Conservation (phyloP, 2,888 invertebrate genomes). For the Acleris laterana region DNA sequence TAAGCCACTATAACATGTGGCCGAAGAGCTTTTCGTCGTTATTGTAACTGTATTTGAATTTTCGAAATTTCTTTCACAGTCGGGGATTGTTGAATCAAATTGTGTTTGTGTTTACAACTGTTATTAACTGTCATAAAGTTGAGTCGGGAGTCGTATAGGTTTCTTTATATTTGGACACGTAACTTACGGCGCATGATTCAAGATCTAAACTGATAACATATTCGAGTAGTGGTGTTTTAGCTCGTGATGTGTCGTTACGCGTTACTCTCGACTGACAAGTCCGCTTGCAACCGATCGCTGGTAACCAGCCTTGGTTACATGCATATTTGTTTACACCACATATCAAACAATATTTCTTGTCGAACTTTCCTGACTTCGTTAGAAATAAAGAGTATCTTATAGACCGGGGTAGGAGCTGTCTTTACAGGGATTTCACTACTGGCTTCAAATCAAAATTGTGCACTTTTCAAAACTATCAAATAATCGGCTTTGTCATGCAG, state of each 20-base stretch:
- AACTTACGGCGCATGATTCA: conserved; percentile 67
- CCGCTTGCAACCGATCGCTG: conserved; percentile 76
- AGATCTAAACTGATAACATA: conserved; percentile 44
- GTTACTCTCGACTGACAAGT: conserved; percentile 67
- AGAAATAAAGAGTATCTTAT: conserved; percentile 64
- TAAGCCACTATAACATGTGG: conserved; percentile 64
- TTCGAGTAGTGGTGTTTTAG: conserved; percentile 45
- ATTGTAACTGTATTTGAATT: conserved; percentile 59
- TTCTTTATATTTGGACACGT: conserved; percentile 63
- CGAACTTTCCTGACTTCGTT: conserved; percentile 67
- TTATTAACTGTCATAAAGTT: conserved; percentile 44
- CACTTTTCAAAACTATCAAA: neutral
- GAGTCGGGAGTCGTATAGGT: conserved; percentile 63
- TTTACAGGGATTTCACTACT: conserved; percentile 67
- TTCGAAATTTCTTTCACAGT: conserved; percentile 57
- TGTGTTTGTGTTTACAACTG: conserved; percentile 45
- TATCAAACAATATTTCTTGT: conserved; percentile 62
- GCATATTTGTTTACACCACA: conserved; percentile 71
- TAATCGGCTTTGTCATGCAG: neutral
- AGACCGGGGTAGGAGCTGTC: conserved; percentile 75
- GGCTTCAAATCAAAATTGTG: conserved; percentile 44
- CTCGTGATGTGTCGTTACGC: neutral
- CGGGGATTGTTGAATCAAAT: conserved; percentile 44
- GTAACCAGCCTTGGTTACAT: conserved; percentile 75
- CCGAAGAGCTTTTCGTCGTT: conserved; percentile 64